These are phyloP conservation scores for Caenorhabditis plicata DNA, from an alignment of 2,888 invertebrate genomes.

Conservation along the genomic window DNA sequence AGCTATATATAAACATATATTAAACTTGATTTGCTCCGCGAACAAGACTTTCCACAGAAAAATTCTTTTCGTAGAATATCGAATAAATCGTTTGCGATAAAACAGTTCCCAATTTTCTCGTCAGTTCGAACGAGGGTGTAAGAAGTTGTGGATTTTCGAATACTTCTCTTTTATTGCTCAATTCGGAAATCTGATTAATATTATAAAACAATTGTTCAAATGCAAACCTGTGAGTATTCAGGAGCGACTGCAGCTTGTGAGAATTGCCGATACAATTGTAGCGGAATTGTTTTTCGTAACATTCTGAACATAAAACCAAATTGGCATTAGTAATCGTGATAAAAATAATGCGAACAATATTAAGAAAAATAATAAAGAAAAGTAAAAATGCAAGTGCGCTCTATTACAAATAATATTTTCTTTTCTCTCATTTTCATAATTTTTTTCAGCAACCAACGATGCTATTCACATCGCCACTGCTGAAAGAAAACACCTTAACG, in stretches of 20 bases:
- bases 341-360: no score
- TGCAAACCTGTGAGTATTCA: not conserved
- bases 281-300: no score
- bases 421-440: no score
- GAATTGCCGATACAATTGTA: no score
- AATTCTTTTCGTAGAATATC: slow-evolving; percentile 33
- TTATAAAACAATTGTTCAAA: not conserved
- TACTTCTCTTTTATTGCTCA: slow-evolving; percentile 3
- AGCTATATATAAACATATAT: no score
- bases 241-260: no score
- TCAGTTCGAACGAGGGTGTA: slow-evolving; percentile 38
- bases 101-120: slow-evolving; percentile 20
- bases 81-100: slow-evolving; percentile 33
- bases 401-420: no score
- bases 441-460: no score
- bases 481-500: slow-evolving; percentile 40
- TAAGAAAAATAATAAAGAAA: no score
- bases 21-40: slow-evolving; percentile 37
- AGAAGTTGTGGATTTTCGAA: slow-evolving; percentile 22
- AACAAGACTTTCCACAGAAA: slow-evolving; percentile 34
- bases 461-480: slow-evolving; percentile 35
- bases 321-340: no score
- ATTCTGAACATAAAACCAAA: no score
- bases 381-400: slow-evolving; percentile 9
- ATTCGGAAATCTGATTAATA: not conserved